phyloP scores from a whole-genome alignment of 2,797 vertebrate species.

The Denticeps clupeoides region DNA sequence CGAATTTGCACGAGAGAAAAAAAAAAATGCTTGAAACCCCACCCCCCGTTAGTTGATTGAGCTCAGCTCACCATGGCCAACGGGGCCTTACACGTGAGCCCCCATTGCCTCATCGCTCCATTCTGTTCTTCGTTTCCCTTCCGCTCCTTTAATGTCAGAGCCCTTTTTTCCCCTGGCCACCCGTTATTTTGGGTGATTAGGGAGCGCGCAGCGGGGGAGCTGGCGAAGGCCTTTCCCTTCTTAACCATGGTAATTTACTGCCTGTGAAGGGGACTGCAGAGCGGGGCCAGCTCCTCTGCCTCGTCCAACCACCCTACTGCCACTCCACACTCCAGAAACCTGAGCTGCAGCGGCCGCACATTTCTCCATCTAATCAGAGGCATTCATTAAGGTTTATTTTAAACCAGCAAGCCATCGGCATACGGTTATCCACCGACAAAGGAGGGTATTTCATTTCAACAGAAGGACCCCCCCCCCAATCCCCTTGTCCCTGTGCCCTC shows the following conservation, averaged over 20 bases:
- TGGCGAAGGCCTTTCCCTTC: slow-evolving; percentile 4
- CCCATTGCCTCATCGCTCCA: not conserved
- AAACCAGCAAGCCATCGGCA: not conserved
- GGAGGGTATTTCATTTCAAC: slow-evolving; percentile 14
- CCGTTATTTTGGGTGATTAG: slow-evolving; percentile 21
- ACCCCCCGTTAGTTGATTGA: not conserved
- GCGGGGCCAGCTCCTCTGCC: not conserved
- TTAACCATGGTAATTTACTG: slow-evolving; percentile 23
- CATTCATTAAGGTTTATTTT: slow-evolving; percentile 12
- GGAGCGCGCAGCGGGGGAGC: slow-evolving; percentile 11
- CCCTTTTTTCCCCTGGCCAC: slow-evolving; percentile 9
- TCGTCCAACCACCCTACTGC: not conserved
- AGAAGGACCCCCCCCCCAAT: not conserved
- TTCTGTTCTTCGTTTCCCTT: slow-evolving; percentile 4
- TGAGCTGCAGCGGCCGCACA: not conserved
- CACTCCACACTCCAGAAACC: not conserved
- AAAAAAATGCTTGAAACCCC: not conserved
- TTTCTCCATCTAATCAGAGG: slow-evolving; percentile 10
- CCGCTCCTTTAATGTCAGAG: slow-evolving; percentile 20
- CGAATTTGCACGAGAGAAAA: not conserved
- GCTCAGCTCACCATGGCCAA: not conserved
- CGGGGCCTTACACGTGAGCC: too few relatives aligned
- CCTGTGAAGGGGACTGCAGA: slow-evolving; percentile 5
- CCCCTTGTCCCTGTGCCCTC: not conserved
- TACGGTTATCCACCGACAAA: slow-evolving; percentile 8